A percentile compares a stretch with the other conserved stretches of the same genome.
Conservation (phyloP, 2,888 invertebrate genomes). For the Acleris emargana region DNA sequence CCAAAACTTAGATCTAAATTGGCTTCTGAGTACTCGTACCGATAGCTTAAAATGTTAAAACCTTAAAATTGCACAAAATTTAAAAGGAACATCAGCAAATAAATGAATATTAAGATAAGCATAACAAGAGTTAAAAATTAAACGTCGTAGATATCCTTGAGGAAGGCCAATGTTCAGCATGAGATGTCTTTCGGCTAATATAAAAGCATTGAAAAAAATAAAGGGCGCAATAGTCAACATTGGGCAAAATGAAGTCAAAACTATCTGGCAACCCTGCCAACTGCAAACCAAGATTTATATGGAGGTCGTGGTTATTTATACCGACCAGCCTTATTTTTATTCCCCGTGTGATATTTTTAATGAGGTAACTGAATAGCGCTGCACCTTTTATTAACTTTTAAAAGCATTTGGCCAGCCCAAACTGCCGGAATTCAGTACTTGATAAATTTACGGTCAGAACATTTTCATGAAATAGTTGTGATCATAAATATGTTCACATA, state of each 20-base stretch:
- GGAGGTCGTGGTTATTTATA: constrained; percentile 76
- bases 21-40: no score
- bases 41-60: no score
- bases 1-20: no score
- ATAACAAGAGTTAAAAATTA: no score
- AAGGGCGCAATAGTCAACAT: no score
- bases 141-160: no score
- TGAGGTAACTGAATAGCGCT: constrained; percentile 75
- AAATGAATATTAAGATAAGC: no score
- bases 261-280: constrained; percentile 63
- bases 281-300: constrained; percentile 79
- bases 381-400: constrained; percentile 76
- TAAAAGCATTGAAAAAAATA: no score
- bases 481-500: background rate
- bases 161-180: no score
- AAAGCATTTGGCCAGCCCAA: constrained; percentile 62
- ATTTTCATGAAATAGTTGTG: background rate
- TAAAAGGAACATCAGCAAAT: no score
- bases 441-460: constrained; percentile 20
- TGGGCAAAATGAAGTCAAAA: background rate
- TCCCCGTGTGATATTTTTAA: constrained; percentile 81
- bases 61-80: no score
- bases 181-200: no score
- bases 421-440: constrained; percentile 51
- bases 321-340: constrained; percentile 75